Base-by-base conservation (phyloP, 2,113 vertebrate species). In the Lophotis ruficrista region DNA sequence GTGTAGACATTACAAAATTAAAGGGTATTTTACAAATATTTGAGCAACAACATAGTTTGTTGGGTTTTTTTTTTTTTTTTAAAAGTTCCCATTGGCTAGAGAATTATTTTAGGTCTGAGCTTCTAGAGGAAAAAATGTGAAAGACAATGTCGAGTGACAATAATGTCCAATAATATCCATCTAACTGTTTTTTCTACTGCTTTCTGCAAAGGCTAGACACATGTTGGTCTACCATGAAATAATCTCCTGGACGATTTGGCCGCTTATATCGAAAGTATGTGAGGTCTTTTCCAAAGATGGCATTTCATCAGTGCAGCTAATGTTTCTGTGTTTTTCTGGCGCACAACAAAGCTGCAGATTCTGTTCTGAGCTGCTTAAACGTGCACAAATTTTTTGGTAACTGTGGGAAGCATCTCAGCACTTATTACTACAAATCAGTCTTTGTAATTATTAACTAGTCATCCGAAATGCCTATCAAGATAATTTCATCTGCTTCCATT, bases 191-290 rank as follows among this genome's bases (percentile, higher is more conserved):
- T 71, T 54, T 12, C 23, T 60, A 10, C 2, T 45, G 45, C 23
- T 64, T 76, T 84, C 38, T 80, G 25, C 37, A 64, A 56, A 41
- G 68, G 27, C 14, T 18, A 1, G 14, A 8, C 30, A 24, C 10
- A 7, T 0, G 0, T 35, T 22, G n/a, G n/a, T 18, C 25, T 35
- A 19, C 15, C 3, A 10, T 45, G 56, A 73, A 78, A 54, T 83
- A 58, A 23, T n/a, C 33, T 53, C 8, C 33, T 48, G 30, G 41
- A 21, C 33, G n/a, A 24, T 43, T 53, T 51, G 38, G 30, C 28
- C 65, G 4, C 17, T n/a, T 93, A 7, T 7, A 19, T 9, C 7
- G 1, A 12, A 80, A 92, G 10, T 22, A 2, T 24, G 23, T 35
- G 65, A 82, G 50, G 2, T 56, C n/a, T 45, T 64, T 65, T 30